Percentiles rank a stretch among this genome's conserved stretches.
Evolutionary conservation across 53 echinoderm and acorn worm genomes (phyloP).

Genomic region (Paracentrotus lividus): DNA sequence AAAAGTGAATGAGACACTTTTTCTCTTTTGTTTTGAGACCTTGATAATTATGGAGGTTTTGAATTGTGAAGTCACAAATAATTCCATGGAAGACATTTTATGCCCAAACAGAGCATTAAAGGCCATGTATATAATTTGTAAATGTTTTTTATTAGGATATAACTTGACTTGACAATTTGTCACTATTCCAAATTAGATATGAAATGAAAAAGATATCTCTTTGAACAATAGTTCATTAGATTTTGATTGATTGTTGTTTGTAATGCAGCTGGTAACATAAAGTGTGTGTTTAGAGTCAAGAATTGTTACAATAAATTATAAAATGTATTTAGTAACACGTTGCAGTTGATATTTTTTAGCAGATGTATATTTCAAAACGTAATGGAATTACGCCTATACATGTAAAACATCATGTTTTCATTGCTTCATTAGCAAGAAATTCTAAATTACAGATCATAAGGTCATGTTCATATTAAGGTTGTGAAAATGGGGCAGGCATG

Average conservation of each 20-base stretch:
- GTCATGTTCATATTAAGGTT: too few relatives aligned
- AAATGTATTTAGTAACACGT: too few relatives aligned
- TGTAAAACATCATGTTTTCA: neutral
- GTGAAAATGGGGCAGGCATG: too few relatives aligned
- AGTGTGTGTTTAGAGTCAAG: slow-evolving; percentile 13
- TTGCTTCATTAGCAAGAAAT: neutral
- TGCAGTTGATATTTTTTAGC: neutral
- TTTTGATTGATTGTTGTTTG: neutral
- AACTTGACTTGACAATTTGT: neutral
- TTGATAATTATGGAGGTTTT: too few relatives aligned
- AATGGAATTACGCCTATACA: neutral
- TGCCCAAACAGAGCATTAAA: too few relatives aligned
- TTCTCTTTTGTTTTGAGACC: too few relatives aligned
- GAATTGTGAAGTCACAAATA: too few relatives aligned
- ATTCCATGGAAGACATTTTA: too few relatives aligned
- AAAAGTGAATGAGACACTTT: too few relatives aligned
- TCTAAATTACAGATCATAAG: too few relatives aligned
- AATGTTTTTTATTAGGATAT: neutral
- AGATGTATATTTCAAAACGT: neutral
- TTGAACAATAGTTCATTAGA: neutral
- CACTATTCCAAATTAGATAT: neutral
- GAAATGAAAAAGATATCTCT: neutral
- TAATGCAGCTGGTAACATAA: slow-evolving; percentile 22
- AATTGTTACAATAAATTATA: neutral
- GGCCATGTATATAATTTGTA: neutral